Conservation (phyloP, 2,888 invertebrate genomes). For the Phaonia tiefii region DNA sequence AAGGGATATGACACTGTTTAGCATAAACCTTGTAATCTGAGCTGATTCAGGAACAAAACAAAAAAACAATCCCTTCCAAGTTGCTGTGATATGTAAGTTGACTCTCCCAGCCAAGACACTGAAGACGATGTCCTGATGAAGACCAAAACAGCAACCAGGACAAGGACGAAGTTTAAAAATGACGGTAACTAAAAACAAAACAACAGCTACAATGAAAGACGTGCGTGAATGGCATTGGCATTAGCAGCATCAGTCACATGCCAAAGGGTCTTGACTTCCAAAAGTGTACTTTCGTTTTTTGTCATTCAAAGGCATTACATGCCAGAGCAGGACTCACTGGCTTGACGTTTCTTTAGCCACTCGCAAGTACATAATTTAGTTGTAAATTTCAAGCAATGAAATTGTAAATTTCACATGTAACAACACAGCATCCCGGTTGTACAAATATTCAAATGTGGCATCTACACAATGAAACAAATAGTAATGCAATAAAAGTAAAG, state of each 20-base stretch:
- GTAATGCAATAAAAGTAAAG: slow-evolving; percentile 26
- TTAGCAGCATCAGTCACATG: slow-evolving; percentile 17
- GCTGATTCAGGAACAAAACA: slow-evolving; percentile 59
- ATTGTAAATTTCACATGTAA: slow-evolving; percentile 59
- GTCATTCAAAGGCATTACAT: not conserved
- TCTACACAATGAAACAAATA: slow-evolving; percentile 5
- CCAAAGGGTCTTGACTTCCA: slow-evolving; percentile 37
- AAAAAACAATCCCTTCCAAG: slow-evolving; percentile 42
- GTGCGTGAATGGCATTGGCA: not conserved
- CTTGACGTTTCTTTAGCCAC: slow-evolving; percentile 4
- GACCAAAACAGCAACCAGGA: not conserved
- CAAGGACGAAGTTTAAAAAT: not conserved
- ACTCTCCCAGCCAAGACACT: not conserved
- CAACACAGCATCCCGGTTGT: slow-evolving; percentile 37
- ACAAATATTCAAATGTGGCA: slow-evolving; percentile 14
- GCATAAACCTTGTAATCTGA: slow-evolving; percentile 63
- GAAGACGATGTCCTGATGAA: slow-evolving; percentile 30
- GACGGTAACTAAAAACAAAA: not conserved
- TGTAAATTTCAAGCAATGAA: slow-evolving; percentile 63
- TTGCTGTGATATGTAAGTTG: slow-evolving; percentile 29
- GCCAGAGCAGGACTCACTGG: not conserved
- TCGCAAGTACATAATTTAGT: slow-evolving; percentile 60
- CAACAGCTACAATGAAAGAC: not conserved
- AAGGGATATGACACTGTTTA: slow-evolving; percentile 44
- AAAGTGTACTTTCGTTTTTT: slow-evolving; percentile 36